phyloP scores from a whole-genome alignment of 2,797 vertebrate species.

The Anolis apletophallus region DNA sequence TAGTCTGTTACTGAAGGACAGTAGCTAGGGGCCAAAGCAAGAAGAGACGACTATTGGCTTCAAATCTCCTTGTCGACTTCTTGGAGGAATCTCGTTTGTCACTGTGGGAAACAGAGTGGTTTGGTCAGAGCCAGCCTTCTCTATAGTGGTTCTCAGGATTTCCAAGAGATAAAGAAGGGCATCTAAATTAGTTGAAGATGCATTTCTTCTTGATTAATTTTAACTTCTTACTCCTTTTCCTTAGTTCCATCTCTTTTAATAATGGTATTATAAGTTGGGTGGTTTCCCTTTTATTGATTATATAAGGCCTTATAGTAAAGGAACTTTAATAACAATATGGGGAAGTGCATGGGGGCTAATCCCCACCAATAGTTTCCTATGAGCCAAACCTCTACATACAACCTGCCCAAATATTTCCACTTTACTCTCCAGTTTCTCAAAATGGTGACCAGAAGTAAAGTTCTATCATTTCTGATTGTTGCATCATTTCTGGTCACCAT shows the following conservation, averaged over 20 bases:
- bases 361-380: no score
- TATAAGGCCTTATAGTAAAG: no score
- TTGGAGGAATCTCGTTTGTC: not conserved
- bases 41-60: not conserved
- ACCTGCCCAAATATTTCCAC: no score
- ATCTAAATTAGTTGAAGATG: not conserved
- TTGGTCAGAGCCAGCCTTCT: not conserved
- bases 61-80: not conserved
- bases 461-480: no score
- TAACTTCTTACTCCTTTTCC: not conserved
- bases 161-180: not conserved
- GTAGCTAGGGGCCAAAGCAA: not conserved
- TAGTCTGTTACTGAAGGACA: not conserved
- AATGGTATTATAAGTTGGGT: no score
- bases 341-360: no score
- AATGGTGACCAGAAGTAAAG: no score
- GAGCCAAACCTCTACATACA: no score
- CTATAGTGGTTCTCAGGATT: not conserved
- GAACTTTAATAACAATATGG: no score
- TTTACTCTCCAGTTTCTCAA: no score
- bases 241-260: not conserved
- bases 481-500: no score
- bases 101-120: not conserved
- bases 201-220: not conserved
- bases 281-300: no score